Percentiles rank a stretch among this genome's conserved stretches.
Evolutionary conservation across 1,140 invertebrate genomes (phyloP).

Genomic region (Cyclargus thomasi): DNA sequence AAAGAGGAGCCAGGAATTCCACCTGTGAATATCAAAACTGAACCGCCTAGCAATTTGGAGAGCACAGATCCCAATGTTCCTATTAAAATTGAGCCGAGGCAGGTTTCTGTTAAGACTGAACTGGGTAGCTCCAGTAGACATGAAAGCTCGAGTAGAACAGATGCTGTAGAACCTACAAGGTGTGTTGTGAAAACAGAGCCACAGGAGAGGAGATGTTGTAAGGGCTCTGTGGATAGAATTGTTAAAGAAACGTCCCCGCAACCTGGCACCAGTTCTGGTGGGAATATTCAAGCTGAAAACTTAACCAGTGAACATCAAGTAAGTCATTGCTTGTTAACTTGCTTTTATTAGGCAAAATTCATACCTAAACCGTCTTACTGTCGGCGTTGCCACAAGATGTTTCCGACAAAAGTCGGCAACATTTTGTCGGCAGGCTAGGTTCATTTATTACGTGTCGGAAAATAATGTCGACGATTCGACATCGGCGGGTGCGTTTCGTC

Average conservation of each 20-base stretch:
- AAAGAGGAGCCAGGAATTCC: constrained; percentile 47
- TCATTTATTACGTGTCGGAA: no score
- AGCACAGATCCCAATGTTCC: constrained; percentile 21
- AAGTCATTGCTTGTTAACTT: background rate
- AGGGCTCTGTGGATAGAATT: constrained; percentile 38
- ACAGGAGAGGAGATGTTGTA: constrained; percentile 34
- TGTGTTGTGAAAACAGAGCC: constrained; percentile 43
- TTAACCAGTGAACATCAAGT: constrained; percentile 12
- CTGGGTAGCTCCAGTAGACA: constrained; percentile 15
- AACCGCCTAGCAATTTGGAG: constrained; percentile 12
- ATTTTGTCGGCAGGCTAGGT: no score
- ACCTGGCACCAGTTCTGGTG: constrained; percentile 51
- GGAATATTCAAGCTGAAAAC: constrained; percentile 31
- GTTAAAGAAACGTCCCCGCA: constrained; percentile 47
- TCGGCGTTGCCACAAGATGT: no score
- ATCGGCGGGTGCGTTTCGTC: no score
- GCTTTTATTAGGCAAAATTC: background rate
- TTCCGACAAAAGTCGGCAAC: no score
- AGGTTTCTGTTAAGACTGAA: constrained; percentile 24
- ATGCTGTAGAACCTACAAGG: constrained; percentile 20
- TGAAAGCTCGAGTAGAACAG: constrained; percentile 22
- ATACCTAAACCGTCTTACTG: no score
- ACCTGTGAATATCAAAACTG: constrained; percentile 39
- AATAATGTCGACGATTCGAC: no score
- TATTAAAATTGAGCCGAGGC: constrained; percentile 28